Base-by-base conservation (phyloP, 1,140 invertebrate species). In the Drosophila insularis region DNA sequence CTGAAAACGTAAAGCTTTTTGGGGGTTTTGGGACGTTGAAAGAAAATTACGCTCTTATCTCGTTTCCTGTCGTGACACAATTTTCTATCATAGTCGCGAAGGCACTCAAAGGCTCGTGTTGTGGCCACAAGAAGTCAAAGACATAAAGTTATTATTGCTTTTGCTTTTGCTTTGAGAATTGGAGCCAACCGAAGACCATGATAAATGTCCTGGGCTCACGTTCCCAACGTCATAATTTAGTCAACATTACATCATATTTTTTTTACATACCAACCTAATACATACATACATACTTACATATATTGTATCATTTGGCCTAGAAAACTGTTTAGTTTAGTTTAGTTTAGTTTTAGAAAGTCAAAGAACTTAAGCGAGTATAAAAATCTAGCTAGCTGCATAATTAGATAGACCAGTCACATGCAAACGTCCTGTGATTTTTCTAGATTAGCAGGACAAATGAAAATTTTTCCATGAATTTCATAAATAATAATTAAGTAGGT, bases 41-140 rank as follows among this genome's bases (percentile, higher is more conserved):
- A 89, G 84, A 89, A 89, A 89, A 89, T 89, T 91, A 90, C 87
- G 86, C 77, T 90, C 90, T 91, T 91, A 91, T 91, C 90, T 91
- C 64, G 84, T 81, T 91, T 91, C 90, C 90, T 91, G 90, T 91
- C 90, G 90, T 91, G 90, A 90, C 84, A 90, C 77, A 89, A 91
- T 91, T 90, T 89, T 90, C 82, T 91, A 90, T 90, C 80, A 90
- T 90, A 90, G 74, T 50, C 17, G 43, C 43, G 43, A 46, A 74
- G 68, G 66, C 55, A 86, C 71, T 73, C 69, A 68, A 78, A 72
- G 73, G 69, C 59, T 37, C 35, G 35, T 37, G 68, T 54, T 73
- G 67, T 50, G 32, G 61, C 69, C 40, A 46, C 17, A 50, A 50
- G 43, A 68, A 59, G 37, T 40, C 72, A 89, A 89, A 89, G 87